Base-by-base conservation (phyloP, 2,888 invertebrate genomes). In the Mythimna albipuncta region DNA sequence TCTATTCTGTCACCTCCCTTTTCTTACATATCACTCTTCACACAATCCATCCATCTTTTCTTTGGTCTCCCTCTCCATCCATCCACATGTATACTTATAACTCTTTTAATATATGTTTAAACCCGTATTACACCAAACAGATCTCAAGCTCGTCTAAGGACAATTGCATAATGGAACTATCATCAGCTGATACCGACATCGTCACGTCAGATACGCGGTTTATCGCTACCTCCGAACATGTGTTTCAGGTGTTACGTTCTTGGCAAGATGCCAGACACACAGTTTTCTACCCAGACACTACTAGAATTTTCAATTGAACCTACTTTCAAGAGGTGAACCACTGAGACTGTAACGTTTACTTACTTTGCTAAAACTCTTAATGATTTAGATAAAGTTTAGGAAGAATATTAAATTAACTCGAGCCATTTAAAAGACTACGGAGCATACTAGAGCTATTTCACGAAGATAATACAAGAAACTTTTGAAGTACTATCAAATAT, bases 301-400 rank as follows among this genome's bases (percentile, higher is more conserved):
- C 54, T 59, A 58, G 83, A 64, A 57, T 79, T 83, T 79, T 74
- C 67, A 79, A 67, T 70, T 74, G 35, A 63, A 67, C 38, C 41
- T 64, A 32, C 44, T 83, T 69, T 67, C n/a, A 11, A 44, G 11
- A 62, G 47, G 47, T 59, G 47, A 4, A 58, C 61, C 26, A 41
- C 16, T 61, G 50, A 55, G 10, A 35, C n/a, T 78, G 32, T 52
- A 65, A 50, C 54, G 21, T 57, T 82, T 50, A 26, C 41, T 75
- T 75, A 38, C 21, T 35, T 61, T 54, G n/a, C 19, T 38, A 61
- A 57, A 62, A 16, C 13, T 41, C 63, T 52, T 35, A 68, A 52
- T 61, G 52, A 6, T 19, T 54, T 72, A 13, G 32, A 62, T 35
- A 44, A 38, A 41, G 21, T 6, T 32, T 32, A 16, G 7, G 10